Evolutionary conservation across 53 echinoderm and acorn worm genomes (phyloP), one percentile per base, ranked within the genome.

Genomic region (Patiria pectinifera): DNA sequence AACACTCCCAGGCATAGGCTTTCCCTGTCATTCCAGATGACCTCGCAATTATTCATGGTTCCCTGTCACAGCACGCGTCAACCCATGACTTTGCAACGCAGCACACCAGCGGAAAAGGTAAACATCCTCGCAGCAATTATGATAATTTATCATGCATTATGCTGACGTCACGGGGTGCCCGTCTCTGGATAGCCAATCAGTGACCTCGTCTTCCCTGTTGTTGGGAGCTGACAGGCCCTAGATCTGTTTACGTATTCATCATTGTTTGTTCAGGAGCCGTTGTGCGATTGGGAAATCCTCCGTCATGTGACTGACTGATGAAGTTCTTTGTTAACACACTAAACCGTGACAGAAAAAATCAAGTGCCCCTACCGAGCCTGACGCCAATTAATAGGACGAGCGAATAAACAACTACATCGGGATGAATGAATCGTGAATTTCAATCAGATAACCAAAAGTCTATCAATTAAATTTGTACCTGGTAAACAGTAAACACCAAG

Each of bases 201-300:
- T 59, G 44, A 26, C 2, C n/a, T 59, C 26, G 35, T 76, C 25
- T 22, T 16, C 18, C 18, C 61, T 78, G 87, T 87, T 87, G 87
- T 19, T 43, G 76, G 87, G 87, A 16, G 16, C 44, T 70, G 70
- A 70, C 21, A 12, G 70, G 16, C 22, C 23, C 74, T 75, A 48
- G 75, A 87, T 87, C 87, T 87, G 77, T 87, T 87, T 87, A 87
- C 71, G 77, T 77, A 87, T 87, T 76, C 87, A 87, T 61, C 87
- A 87, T 87, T 87, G 87, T 87, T 87, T 60, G 87, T 48, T 60
- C 25, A 62, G 35, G 16, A 23, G 43, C 35, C 77, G 16, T 11
- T 16, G 76, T 15, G 60, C n/a, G n/a, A 21, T 77, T 87, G 76
- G 53, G 72, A 87, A 87, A 71, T 61, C 85, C 8, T 76, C 78